These are phyloP conservation scores for Cynopterus sphinx DNA, from an alignment of 2,797 vertebrate genomes.

Conservation along the genomic window DNA sequence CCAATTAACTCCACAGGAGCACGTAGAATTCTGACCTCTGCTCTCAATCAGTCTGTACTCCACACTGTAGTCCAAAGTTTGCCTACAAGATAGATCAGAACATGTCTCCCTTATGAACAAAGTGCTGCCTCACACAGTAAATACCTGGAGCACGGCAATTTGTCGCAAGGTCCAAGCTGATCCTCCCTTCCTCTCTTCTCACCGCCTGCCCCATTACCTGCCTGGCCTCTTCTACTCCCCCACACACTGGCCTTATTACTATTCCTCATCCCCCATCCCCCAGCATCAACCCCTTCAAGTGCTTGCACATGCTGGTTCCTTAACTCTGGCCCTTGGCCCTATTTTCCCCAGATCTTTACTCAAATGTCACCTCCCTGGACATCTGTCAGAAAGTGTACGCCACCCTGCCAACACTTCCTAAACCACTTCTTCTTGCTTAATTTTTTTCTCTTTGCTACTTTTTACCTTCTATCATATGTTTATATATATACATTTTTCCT, in stretches of 20 bases:
- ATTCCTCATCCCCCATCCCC: background rate
- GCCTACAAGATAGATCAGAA: background rate
- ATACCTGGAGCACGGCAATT: background rate
- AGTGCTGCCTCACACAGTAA: background rate
- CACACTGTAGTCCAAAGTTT: background rate
- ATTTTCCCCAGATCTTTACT: background rate
- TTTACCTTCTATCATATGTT: background rate
- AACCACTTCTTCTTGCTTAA: background rate
- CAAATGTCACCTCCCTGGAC: background rate
- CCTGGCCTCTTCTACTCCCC: background rate
- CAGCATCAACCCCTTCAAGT: background rate
- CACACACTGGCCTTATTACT: background rate
- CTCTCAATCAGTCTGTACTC: background rate
- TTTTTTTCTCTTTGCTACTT: background rate
- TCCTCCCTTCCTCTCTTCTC: background rate
- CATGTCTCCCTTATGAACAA: background rate
- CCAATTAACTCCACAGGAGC: background rate
- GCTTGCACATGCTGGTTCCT: background rate
- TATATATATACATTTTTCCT: too few relatives aligned
- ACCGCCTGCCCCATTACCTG: background rate
- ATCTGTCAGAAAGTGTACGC: background rate
- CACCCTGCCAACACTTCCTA: background rate
- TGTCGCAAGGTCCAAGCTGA: background rate
- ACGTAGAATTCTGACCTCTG: background rate
- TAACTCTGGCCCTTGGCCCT: too few relatives aligned